A percentile compares a stretch with the other conserved stretches of the same genome.
These are phyloP conservation scores for Diogma glabrata DNA, from an alignment of 2,888 invertebrate genomes.

Conservation along the genomic window DNA sequence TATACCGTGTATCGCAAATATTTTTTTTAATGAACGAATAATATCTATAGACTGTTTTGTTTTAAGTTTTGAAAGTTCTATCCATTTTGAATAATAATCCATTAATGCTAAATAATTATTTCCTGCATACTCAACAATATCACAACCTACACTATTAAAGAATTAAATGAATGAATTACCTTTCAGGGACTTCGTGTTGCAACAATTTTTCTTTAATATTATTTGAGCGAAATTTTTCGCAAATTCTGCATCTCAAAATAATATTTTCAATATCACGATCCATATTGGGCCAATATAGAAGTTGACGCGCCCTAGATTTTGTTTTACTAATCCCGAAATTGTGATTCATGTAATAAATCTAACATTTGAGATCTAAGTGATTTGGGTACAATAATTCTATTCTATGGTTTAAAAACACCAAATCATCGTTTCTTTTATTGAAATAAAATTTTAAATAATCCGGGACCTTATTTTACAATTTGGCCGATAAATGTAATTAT, in stretches of 20 bases:
- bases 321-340: conserved; percentile 18
- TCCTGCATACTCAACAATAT: conserved; percentile 15
- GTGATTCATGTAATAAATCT: conserved; percentile 17
- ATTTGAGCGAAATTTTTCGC: conserved; percentile 3
- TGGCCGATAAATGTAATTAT: conserved; percentile 17
- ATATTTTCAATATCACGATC: background rate
- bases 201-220: conserved; percentile 18
- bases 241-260: background rate
- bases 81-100: conserved; percentile 17
- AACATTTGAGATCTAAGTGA: conserved; percentile 15
- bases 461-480: background rate
- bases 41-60: conserved; percentile 14
- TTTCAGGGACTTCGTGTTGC: conserved; percentile 16
- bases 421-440: conserved; percentile 11
- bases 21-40: background rate
- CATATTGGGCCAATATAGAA: background rate
- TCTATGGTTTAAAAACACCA: conserved; percentile 16
- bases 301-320: conserved; percentile 12
- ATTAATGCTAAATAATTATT: conserved; percentile 17
- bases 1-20: conserved; percentile 18
- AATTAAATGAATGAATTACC: no score
- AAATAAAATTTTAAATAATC: background rate
- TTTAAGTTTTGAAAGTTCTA: conserved; percentile 18
- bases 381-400: conserved; percentile 17
- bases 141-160: conserved; percentile 17